A percentile compares a stretch with the other conserved stretches of the same genome.
Evolutionary conservation across 2,113 vertebrate genomes (phyloP).

Genomic region (Grammatotria lemairii): DNA sequence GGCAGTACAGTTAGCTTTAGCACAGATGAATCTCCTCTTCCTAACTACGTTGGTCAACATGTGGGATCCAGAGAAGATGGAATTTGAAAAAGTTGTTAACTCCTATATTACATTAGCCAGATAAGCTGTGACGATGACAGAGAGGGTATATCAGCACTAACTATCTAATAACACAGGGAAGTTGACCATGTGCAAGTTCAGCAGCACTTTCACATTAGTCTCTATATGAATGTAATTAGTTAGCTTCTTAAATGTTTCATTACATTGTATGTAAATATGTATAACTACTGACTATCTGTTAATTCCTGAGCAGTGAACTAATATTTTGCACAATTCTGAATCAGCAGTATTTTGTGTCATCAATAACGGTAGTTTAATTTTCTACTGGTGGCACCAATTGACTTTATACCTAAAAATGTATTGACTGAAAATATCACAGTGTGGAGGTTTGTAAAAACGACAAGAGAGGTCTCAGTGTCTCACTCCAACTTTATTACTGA

Average conservation of each 20-base stretch:
- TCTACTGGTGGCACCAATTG: background rate
- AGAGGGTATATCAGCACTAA: background rate
- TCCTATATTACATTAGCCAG: background rate
- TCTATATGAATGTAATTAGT: background rate
- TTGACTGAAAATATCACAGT: background rate
- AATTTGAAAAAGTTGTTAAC: background rate
- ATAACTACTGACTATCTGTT: background rate
- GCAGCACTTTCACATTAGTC: background rate
- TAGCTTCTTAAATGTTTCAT: background rate
- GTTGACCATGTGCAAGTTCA: background rate
- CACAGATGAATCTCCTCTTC: background rate
- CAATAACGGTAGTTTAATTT: background rate
- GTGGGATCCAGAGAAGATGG: background rate
- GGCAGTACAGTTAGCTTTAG: background rate
- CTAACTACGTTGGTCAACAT: background rate
- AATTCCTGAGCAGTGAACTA: background rate
- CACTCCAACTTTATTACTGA: background rate
- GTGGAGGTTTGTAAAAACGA: background rate
- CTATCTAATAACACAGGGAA: background rate
- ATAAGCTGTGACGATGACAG: background rate
- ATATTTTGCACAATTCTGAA: background rate
- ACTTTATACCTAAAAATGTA: background rate
- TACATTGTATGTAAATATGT: background rate
- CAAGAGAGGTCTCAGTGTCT: background rate
- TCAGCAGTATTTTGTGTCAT: background rate